Percentiles rank a stretch among this genome's conserved stretches.
These are phyloP conservation scores for Mechanitis messenoides DNA, from an alignment of 2,888 invertebrate species.

Conservation along the genomic window DNA sequence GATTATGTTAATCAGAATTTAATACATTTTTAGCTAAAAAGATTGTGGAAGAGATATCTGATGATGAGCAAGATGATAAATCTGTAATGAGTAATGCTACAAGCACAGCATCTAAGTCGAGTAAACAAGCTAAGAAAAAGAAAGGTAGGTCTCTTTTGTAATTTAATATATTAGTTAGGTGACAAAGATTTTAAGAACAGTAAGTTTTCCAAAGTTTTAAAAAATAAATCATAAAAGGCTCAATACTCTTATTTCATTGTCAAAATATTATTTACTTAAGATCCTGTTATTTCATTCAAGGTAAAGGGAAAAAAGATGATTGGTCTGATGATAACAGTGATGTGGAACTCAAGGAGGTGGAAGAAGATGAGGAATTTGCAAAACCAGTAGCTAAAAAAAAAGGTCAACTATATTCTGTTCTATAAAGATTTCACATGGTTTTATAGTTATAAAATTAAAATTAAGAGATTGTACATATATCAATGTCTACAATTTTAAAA, in stretches of 20 bases:
- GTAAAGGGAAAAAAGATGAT: constrained; percentile 74
- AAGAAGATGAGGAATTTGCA: constrained; percentile 58
- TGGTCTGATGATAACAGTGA: constrained; percentile 75
- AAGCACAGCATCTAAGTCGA: constrained; percentile 44
- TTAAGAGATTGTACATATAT: too few species aligned
- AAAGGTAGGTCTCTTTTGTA: constrained; percentile 49
- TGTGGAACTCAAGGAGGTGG: constrained; percentile 60
- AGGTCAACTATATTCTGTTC: constrained; percentile 40
- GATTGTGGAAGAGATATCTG: constrained; percentile 57
- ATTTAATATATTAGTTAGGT: neutral
- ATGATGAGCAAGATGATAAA: constrained; percentile 65
- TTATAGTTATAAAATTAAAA: too few species aligned
- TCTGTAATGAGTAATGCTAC: constrained; percentile 49
- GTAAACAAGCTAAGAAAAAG: constrained; percentile 63
- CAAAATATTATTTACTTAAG: constrained; percentile 7
- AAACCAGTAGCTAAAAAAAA: constrained; percentile 68
- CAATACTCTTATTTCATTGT: neutral
- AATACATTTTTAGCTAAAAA: constrained; percentile 64
- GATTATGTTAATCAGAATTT: constrained; percentile 1
- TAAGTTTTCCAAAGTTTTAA: neutral
- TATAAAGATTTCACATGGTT: too few species aligned
- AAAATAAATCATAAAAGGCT: neutral
- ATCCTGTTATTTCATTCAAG: constrained; percentile 35
- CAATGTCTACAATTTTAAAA: too few species aligned
- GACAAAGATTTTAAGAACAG: neutral